Conservation (phyloP, 2,888 invertebrate species). For the Ommatoiulus sabulosus region DNA sequence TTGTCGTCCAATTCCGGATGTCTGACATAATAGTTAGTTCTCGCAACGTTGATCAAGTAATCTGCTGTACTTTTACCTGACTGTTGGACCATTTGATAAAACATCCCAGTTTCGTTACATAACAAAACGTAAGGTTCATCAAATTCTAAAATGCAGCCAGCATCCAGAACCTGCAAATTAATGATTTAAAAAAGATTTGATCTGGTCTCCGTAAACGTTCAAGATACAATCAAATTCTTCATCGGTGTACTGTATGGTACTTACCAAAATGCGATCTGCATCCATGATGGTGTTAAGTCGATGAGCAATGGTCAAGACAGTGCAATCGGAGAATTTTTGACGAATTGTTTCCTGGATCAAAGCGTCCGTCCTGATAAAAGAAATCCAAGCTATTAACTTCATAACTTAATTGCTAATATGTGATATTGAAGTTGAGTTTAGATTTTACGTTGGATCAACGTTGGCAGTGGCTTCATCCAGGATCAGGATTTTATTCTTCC, state of each 20-base stretch:
- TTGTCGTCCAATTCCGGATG: constrained; percentile 31
- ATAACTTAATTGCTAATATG: not conserved
- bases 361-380: constrained; percentile 6
- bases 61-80: constrained; percentile 47
- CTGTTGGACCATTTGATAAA: constrained; percentile 43
- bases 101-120: not conserved
- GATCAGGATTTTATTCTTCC: constrained; percentile 85
- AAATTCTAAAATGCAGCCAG: constrained; percentile 26
- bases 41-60: constrained; percentile 3
- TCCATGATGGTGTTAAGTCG: constrained; percentile 49
- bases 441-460: constrained; percentile 74
- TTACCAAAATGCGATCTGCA: constrained; percentile 52
- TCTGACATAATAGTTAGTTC: not conserved
- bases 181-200: not conserved
- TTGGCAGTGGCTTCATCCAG: constrained; percentile 95
- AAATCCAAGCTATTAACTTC: not conserved
- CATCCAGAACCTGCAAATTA: constrained; percentile 38
- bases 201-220: not conserved
- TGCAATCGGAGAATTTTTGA: constrained; percentile 47
- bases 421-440: not conserved
- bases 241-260: not conserved
- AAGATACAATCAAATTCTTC: not conserved
- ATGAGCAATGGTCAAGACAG: constrained; percentile 51
- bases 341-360: constrained; percentile 52
- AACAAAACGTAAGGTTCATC: constrained; percentile 46